Evolutionary conservation across 92 coral and sea anemone genomes (phyloP), one percentile per base, ranked within the genome.

Genomic region (Parazoanthus swiftii): DNA sequence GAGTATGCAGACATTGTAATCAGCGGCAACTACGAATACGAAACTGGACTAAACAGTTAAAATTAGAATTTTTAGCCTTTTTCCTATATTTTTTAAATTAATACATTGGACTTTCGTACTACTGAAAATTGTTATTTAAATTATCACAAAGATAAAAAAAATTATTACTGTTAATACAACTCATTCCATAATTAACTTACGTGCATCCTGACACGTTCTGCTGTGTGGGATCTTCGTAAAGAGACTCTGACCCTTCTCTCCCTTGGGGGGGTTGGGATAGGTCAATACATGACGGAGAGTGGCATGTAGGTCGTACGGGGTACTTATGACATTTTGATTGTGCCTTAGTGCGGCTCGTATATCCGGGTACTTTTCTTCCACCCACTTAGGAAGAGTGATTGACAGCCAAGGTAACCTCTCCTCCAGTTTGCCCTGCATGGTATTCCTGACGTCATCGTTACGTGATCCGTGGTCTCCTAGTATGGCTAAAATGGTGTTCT

Each of bases 321-420:
- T 91, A 72, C 95, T 89, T n/a, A 94, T 89, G 2, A 93, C 80
- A 58, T 86, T 82, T 70, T 95, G 95, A 88, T 96, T 96, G 77
- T 91, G 91, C 76, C 86, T 88, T 85, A 96, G 80, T 7, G 95
- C 95, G 39, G 92, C 90, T 29, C 86, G 79, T 15, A 96, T 73
- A 42, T 94, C 95, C 79, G 98, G 94, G 89, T 85, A 92, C 51
- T 88, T 85, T 37, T 85, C 88, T 68, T 89, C 93, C 79, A 96
- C 90, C 96, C 94, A 92, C 56, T 88, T 89, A 20, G 98, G 98
- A 44, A 96, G 91, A 35, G 98, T 93, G 71, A 96, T 85, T 6
- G 98, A 96, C 36, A 96, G 90, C 95, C 98, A 96, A 21, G 98
- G 98, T 90, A 96, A 89, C 89, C 98, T 88, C 91, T 96, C 98